Evolutionary conservation across 1,140 invertebrate species (phyloP).

Genomic region (Melitaea cinxia): DNA sequence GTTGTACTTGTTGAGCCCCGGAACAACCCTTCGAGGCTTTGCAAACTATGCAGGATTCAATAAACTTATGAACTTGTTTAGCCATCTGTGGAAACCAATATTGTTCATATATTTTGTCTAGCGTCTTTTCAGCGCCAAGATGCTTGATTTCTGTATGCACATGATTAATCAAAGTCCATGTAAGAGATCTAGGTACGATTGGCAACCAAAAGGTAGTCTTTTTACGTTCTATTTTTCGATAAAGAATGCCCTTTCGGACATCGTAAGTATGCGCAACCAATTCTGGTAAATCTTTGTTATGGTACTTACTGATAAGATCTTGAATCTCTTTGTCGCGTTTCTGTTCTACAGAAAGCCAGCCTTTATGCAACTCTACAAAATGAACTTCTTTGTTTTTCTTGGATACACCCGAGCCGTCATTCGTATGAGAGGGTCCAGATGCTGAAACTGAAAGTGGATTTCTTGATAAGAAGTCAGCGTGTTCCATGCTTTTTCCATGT

Average conservation of each 20-base stretch:
- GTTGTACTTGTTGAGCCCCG: constrained; percentile 14
- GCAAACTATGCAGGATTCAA: constrained; percentile 41
- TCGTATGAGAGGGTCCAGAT: too few species aligned
- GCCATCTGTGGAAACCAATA: constrained; percentile 42
- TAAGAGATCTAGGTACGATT: too few species aligned
- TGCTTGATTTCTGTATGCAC: too few species aligned
- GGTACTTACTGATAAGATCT: neutral
- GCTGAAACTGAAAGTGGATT: constrained; percentile 10
- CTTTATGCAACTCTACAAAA: neutral
- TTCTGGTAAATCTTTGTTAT: neutral
- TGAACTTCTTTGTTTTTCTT: neutral
- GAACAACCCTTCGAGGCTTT: constrained; percentile 32
- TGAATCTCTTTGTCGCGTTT: constrained; percentile 13
- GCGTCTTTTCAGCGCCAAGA: too few species aligned
- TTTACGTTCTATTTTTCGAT: too few species aligned
- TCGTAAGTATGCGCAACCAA: constrained; percentile 35
- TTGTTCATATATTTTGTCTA: too few species aligned
- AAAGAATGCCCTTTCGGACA: constrained; percentile 23
- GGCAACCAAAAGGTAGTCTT: too few species aligned
- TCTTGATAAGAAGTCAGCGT: constrained; percentile 29
- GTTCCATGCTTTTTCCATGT: constrained; percentile 20
- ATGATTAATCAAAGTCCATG: too few species aligned
- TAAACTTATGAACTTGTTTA: constrained; percentile 39
- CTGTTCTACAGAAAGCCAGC: constrained; percentile 38
- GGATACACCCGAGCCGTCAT: too few species aligned